These are phyloP conservation scores for Lichenostomus cassidix DNA, from an alignment of 2,113 vertebrate species.

Conservation along the genomic window DNA sequence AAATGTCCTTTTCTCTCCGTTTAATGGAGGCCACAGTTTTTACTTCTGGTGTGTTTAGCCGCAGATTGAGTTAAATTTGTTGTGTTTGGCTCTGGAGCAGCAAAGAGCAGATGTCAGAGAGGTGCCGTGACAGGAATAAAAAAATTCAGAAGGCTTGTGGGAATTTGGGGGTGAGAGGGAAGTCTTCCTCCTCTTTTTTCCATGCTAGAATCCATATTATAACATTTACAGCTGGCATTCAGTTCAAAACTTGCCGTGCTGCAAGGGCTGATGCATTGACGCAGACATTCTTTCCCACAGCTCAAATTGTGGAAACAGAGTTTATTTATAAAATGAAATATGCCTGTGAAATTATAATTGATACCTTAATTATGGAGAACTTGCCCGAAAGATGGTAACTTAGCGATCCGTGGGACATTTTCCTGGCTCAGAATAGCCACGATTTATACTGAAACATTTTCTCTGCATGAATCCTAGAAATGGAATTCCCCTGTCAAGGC, in stretches of 20 bases:
- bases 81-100: constrained; percentile 38
- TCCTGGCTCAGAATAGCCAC: not conserved
- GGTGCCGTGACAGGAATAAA: constrained; percentile 50
- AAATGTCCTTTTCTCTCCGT: not conserved
- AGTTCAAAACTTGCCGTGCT: not conserved
- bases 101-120: constrained; percentile 53
- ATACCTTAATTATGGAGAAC: constrained; percentile 41
- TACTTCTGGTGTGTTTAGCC: constrained; percentile 33
- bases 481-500: constrained; percentile 5
- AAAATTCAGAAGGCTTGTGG: constrained; percentile 18
- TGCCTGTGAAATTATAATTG: constrained; percentile 46
- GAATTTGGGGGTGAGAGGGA: not conserved
- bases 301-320: constrained; percentile 9
- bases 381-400: not conserved
- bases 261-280: not conserved
- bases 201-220: not conserved
- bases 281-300: constrained; percentile 44
- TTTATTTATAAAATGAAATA: constrained; percentile 55
- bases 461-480: not conserved
- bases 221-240: not conserved
- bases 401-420: not conserved
- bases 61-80: constrained; percentile 47
- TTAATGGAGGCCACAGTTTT: constrained; percentile 9
- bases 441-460: not conserved
- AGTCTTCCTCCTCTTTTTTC: constrained; percentile 15